phyloP scores from a whole-genome alignment of 2,888 invertebrate genomes.

The Hydroisotoma schaefferi region DNA sequence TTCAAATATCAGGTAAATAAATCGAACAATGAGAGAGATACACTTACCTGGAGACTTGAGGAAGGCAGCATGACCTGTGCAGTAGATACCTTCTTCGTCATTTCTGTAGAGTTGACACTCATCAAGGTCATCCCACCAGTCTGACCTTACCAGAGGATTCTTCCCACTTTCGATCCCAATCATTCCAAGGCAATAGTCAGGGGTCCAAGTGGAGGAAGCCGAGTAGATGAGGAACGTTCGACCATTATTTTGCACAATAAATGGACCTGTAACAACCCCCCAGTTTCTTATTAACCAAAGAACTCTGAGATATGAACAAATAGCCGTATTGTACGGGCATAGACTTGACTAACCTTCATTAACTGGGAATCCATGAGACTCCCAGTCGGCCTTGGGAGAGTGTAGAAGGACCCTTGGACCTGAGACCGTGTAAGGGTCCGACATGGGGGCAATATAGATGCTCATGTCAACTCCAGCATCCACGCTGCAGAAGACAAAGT shows the following conservation, averaged over 20 bases:
- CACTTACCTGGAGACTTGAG: slow-evolving; percentile 38
- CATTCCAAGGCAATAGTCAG: slow-evolving; percentile 43
- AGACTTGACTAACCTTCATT: too few relatives aligned
- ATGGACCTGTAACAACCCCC: slow-evolving; percentile 25
- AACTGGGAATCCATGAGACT: slow-evolving; percentile 35
- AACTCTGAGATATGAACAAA: too few relatives aligned
- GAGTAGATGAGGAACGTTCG: slow-evolving; percentile 41
- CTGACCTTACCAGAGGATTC: slow-evolving; percentile 35
- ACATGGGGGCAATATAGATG: slow-evolving; percentile 17
- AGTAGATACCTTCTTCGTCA: slow-evolving; percentile 40
- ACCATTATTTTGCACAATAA: slow-evolving; percentile 34
- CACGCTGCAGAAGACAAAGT: slow-evolving; percentile 14
- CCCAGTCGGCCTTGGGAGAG: slow-evolving; percentile 39
- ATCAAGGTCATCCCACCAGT: slow-evolving; percentile 44
- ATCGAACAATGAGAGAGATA: neutral
- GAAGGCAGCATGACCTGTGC: slow-evolving; percentile 44
- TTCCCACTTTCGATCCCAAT: slow-evolving; percentile 37
- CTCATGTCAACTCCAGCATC: slow-evolving; percentile 16
- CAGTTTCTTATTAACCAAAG: too few relatives aligned
- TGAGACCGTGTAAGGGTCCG: slow-evolving; percentile 5
- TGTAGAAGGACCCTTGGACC: slow-evolving; percentile 30
- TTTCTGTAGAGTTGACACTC: slow-evolving; percentile 40
- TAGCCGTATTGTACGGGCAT: too few relatives aligned
- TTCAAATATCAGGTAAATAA: neutral
- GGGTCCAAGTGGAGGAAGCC: slow-evolving; percentile 39